Conservation (phyloP, 2,113 vertebrate genomes). For the Malurus alboscapulatus region DNA sequence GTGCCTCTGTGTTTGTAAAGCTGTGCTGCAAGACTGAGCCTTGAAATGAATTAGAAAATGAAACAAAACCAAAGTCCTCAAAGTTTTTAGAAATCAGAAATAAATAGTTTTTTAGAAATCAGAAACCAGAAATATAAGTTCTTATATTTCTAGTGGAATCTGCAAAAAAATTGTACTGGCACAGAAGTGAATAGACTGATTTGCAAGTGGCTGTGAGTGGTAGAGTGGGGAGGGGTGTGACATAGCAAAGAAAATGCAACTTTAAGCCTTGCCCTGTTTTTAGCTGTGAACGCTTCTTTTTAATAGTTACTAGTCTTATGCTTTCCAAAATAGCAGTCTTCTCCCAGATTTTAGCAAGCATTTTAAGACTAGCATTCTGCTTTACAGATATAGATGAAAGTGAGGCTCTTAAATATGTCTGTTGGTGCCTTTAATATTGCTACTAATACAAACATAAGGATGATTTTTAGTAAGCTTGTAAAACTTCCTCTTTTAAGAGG, state of each 20-base stretch:
- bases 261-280: background rate
- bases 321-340: background rate
- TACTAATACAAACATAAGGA: background rate
- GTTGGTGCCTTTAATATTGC: background rate
- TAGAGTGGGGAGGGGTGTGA: background rate
- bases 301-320: background rate
- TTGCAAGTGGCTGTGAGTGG: background rate
- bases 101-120: too few relatives aligned
- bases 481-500: background rate
- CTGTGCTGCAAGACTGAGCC: background rate
- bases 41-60: background rate
- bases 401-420: background rate
- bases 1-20: background rate
- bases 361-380: background rate
- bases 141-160: background rate
- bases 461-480: background rate
- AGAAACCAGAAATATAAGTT: too few relatives aligned
- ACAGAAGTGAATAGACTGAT: background rate
- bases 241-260: background rate
- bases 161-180: background rate
- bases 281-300: background rate
- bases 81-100: background rate
- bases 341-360: background rate
- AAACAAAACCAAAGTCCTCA: background rate
- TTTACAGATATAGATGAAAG: background rate